Percentiles rank a stretch among this genome's conserved stretches.
These are phyloP conservation scores for Luffia ferchaultella DNA, from an alignment of 2,888 invertebrate genomes.

Conservation along the genomic window DNA sequence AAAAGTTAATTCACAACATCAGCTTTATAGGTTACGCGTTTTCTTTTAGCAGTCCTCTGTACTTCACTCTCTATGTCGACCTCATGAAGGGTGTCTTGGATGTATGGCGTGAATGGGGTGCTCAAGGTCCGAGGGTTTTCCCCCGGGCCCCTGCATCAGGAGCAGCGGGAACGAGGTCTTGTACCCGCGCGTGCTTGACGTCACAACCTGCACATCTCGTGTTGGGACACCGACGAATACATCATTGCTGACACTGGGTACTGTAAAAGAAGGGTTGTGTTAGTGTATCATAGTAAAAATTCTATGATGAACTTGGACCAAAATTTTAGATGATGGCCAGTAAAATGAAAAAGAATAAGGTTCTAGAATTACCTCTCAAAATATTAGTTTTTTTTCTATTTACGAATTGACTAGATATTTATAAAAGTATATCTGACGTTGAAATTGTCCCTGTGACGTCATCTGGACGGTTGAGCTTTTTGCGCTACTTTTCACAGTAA, in stretches of 20 bases:
- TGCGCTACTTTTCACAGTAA: no score
- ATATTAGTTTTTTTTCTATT: no score
- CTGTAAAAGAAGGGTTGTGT: constrained; percentile 24
- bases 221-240: constrained; percentile 72
- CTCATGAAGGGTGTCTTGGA: constrained; percentile 48
- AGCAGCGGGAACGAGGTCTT: constrained; percentile 41
- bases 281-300: no score
- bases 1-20: constrained; percentile 29
- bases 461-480: no score
- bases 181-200: constrained; percentile 61
- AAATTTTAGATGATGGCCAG: no score
- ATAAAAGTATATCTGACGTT: no score
- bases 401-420: no score
- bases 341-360: no score
- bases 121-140: constrained; percentile 14
- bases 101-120: constrained; percentile 26
- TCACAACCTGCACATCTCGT: constrained; percentile 75
- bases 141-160: constrained; percentile 44
- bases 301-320: no score
- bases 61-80: constrained; percentile 49
- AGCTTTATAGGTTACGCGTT: constrained; percentile 48
- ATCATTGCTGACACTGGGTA: constrained; percentile 63
- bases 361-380: no score
- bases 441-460: no score
- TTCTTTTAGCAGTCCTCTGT: constrained; percentile 29